Conservation (phyloP, 1,140 invertebrate species). For the Diabrotica undecimpunctata region DNA sequence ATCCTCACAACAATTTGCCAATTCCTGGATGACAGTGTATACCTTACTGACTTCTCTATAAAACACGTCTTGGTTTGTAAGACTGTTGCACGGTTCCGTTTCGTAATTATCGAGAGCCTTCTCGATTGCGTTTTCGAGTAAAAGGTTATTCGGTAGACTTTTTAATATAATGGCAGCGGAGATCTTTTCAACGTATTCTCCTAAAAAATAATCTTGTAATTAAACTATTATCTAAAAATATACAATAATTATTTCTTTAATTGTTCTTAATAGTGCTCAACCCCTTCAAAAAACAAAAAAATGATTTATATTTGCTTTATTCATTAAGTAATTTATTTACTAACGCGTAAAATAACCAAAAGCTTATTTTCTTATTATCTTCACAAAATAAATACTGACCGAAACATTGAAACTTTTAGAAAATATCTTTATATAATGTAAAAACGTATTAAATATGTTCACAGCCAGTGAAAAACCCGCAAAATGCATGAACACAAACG, state of each 20-base stretch:
- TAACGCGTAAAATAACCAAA: too few relatives aligned
- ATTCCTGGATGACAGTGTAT: conserved; percentile 53
- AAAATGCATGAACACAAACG: too few relatives aligned
- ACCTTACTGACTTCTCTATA: conserved; percentile 64
- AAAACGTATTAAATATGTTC: too few relatives aligned
- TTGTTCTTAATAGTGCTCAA: too few relatives aligned
- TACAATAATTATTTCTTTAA: neutral
- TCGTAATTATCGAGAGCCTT: conserved; percentile 53
- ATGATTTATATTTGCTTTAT: too few relatives aligned
- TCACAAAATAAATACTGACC: too few relatives aligned
- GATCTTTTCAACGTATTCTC: conserved; percentile 62
- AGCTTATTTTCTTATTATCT: too few relatives aligned
- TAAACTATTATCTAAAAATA: neutral
- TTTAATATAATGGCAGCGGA: conserved; percentile 68
- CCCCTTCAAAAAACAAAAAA: too few relatives aligned
- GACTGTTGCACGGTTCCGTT: conserved; percentile 49
- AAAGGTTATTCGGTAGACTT: conserved; percentile 61
- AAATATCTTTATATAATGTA: too few relatives aligned
- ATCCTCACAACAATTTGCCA: conserved; percentile 54
- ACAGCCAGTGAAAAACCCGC: too few relatives aligned
- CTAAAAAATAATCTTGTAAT: conserved; percentile 50
- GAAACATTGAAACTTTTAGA: too few relatives aligned
- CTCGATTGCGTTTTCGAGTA: conserved; percentile 53
- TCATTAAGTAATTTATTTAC: too few relatives aligned
- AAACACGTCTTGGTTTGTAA: conserved; percentile 69